Conservation (phyloP, 2,888 invertebrate genomes). For the Drosophila ustulata region DNA sequence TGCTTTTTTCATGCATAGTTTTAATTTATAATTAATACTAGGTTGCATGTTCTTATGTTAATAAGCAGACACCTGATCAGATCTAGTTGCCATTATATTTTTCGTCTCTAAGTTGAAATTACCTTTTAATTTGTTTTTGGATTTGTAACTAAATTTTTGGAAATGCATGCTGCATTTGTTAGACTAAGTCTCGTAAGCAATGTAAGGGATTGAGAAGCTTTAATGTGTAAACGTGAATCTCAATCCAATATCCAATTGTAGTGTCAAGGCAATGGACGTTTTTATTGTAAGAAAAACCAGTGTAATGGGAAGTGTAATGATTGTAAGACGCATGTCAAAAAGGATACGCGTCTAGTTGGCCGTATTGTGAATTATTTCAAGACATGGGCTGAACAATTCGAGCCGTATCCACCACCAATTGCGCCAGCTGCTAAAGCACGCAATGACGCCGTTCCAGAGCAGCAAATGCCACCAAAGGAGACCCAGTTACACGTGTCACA, state of each 20-base stretch:
- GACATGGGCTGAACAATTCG: slow-evolving; percentile 9
- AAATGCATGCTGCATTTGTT: slow-evolving; percentile 32
- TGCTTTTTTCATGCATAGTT: neutral
- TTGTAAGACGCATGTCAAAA: neutral
- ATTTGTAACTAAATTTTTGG: slow-evolving; percentile 31
- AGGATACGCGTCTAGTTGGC: neutral
- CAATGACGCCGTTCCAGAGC: neutral
- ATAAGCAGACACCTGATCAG: neutral
- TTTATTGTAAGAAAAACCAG: slow-evolving; percentile 13
- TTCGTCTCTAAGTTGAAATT: slow-evolving; percentile 1
- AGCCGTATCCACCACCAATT: neutral
- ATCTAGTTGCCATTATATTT: slow-evolving; percentile 31
- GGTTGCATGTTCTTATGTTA: neutral
- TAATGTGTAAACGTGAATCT: accelerated
- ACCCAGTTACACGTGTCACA: neutral
- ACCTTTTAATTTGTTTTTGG: slow-evolving; percentile 6
- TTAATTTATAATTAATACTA: neutral
- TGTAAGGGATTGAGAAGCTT: slow-evolving; percentile 16
- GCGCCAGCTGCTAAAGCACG: neutral
- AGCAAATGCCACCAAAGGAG: neutral
- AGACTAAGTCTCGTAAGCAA: slow-evolving; percentile 15
- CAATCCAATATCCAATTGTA: slow-evolving; percentile 5
- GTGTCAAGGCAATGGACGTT: slow-evolving; percentile 12
- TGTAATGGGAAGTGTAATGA: neutral
- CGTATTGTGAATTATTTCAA: slow-evolving; percentile 10